Base-by-base conservation (phyloP, 2,113 vertebrate species). In the Numenius arquata region DNA sequence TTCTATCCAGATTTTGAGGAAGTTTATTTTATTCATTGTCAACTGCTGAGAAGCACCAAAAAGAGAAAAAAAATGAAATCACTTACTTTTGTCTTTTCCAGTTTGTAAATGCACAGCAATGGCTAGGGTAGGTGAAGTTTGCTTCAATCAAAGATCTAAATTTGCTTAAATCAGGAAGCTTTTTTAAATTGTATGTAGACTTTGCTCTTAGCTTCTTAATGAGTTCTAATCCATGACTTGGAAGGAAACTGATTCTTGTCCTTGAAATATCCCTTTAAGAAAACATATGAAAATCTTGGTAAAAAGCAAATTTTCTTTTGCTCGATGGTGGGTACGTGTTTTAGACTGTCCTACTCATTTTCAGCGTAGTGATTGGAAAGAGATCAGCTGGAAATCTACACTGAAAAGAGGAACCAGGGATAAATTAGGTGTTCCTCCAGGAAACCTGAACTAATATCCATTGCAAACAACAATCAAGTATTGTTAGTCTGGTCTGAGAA, bases 81-180 rank as follows among this genome's bases (percentile, higher is more conserved):
- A 99, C 97, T 98, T 98, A 98, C 97, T 95, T 90, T 98, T 98
- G 95, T 84, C 97, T 98, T 87, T 98, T 98, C 98, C 98, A 98
- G 94, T 98, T 98, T 45, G 97, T 78, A 93, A 99, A 99, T 43
- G 99, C 98, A 83, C 99, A 99, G 97, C 99, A 99, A 95, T 99
- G 99, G 72, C 99, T 99, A 30, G 99, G 97, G 94, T 99, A 99
- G 27, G 99, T 99, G 95, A 99, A 98, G 77, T 98, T 98, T 96
- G 99, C 99, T 55, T 99, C 97, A 34, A 95, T 89, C 56, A 99
- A 98, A 50, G 98, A 96, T 43, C 97, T 95, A 95, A 99, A 99
- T 72, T 98, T 98, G 55, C 98, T 98, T 93, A 98, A 97, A 32
- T 97, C 98, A 62, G 99, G 99, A 80, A 99, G 98, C 71, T 98